These are phyloP conservation scores for Choloepus hoffmanni DNA, from an alignment of 2,113 vertebrate species.

Conservation along the genomic window DNA sequence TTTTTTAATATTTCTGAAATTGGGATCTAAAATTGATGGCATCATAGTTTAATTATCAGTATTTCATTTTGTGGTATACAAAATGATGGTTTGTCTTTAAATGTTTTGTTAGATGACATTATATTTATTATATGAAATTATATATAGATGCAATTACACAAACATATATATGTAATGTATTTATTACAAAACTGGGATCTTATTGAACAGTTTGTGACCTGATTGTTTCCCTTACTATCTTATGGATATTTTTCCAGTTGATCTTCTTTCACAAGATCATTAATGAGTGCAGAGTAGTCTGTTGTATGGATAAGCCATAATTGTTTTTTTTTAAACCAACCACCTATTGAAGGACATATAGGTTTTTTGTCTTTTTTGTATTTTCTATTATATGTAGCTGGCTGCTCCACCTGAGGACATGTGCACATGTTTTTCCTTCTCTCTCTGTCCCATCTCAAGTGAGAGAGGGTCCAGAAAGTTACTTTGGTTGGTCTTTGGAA, in stretches of 20 bases:
- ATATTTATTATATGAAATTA: not conserved
- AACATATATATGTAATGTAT: not conserved
- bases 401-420: not conserved
- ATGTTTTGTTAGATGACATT: not conserved
- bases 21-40: not conserved
- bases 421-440: not conserved
- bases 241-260: not conserved
- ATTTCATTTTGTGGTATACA: not conserved
- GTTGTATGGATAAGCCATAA: not conserved
- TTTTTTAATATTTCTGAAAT: constrained; percentile 35
- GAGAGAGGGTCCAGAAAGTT: not conserved
- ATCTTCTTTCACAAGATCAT: not conserved
- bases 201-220: constrained; percentile 25
- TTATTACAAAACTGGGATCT: not conserved
- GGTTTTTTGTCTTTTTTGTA: not conserved
- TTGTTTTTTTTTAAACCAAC: not conserved
- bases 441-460: not conserved
- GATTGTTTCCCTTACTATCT: not conserved
- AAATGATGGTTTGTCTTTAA: constrained; percentile 14
- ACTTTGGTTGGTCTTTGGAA: not conserved
- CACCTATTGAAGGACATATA: not conserved
- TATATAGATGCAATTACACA: not conserved
- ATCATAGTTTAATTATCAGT: not conserved
- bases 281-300: not conserved
- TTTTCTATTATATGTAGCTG: not conserved